Conservation (phyloP, 2,888 invertebrate genomes). For the Ceriagrion tenellum region DNA sequence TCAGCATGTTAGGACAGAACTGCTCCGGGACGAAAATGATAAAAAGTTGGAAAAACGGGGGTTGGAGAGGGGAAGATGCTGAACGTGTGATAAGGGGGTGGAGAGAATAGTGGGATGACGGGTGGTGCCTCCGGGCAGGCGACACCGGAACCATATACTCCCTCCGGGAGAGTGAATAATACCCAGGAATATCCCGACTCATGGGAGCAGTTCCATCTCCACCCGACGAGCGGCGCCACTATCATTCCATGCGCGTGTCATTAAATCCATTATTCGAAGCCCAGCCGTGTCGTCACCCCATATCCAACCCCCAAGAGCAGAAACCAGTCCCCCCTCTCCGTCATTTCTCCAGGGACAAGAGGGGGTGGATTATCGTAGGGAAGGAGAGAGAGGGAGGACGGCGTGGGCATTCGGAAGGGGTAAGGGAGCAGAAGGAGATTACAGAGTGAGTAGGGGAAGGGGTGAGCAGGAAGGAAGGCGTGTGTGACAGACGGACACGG, state of each 20-base stretch:
- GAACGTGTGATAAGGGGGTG: not conserved
- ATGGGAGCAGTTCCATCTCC: slow-evolving; percentile 21
- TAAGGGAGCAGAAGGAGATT: not conserved
- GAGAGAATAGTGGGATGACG: not conserved
- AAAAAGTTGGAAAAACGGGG: not conserved
- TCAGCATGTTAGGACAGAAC: not conserved
- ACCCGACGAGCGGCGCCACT: not conserved
- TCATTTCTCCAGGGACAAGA: too few species aligned
- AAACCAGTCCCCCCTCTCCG: not conserved
- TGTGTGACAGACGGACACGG: not conserved
- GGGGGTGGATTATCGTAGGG: not conserved
- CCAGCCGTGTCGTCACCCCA: not conserved
- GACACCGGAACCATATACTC: slow-evolving; percentile 19
- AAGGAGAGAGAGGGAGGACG: too few species aligned
- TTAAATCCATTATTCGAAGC: slow-evolving; percentile 33
- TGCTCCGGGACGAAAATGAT: not conserved
- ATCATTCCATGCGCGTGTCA: slow-evolving; percentile 1
- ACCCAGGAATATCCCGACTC: slow-evolving; percentile 13
- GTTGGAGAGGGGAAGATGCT: not conserved
- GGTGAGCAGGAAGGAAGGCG: not conserved
- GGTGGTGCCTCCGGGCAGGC: slow-evolving; percentile 7
- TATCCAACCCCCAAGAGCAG: not conserved
- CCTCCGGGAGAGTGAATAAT: not conserved
- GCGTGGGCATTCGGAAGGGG: too few species aligned
- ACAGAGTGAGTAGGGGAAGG: not conserved